phyloP scores from a whole-genome alignment of 2,797 vertebrate genomes.

The Arctocebus calabarensis region DNA sequence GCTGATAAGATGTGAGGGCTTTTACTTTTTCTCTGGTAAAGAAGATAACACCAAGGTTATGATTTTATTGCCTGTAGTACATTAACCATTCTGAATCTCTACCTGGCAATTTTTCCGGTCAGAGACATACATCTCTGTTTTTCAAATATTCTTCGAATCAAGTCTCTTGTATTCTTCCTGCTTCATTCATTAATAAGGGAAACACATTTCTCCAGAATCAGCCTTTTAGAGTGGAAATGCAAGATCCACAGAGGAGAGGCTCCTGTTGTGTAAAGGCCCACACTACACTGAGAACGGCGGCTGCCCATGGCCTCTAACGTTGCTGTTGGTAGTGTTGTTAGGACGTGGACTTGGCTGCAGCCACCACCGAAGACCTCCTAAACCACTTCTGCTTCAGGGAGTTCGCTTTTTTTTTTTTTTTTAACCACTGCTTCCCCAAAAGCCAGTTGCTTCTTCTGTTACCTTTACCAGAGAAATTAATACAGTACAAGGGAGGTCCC shows the following conservation, averaged over 20 bases:
- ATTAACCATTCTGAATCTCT: background rate
- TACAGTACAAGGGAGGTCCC: too few species aligned
- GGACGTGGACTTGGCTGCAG: background rate
- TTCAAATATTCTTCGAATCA: background rate
- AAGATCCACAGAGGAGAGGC: background rate
- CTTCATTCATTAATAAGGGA: background rate
- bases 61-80: slow-evolving; percentile 13
- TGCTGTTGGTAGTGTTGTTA: background rate
- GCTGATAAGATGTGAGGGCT: background rate
- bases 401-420: background rate
- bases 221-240: background rate
- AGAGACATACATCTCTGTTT: background rate
- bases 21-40: background rate
- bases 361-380: background rate
- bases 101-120: background rate
- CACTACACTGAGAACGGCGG: background rate
- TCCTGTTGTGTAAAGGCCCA: background rate
- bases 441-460: background rate
- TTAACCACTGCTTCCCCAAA: slow-evolving; percentile 7
- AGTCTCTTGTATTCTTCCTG: background rate
- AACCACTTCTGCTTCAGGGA: slow-evolving; percentile 26
- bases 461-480: background rate
- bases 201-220: background rate
- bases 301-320: accelerated
- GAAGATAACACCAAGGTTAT: slow-evolving; percentile 10